Conservation (phyloP, 2,888 invertebrate species). For the Diaperis boleti region DNA sequence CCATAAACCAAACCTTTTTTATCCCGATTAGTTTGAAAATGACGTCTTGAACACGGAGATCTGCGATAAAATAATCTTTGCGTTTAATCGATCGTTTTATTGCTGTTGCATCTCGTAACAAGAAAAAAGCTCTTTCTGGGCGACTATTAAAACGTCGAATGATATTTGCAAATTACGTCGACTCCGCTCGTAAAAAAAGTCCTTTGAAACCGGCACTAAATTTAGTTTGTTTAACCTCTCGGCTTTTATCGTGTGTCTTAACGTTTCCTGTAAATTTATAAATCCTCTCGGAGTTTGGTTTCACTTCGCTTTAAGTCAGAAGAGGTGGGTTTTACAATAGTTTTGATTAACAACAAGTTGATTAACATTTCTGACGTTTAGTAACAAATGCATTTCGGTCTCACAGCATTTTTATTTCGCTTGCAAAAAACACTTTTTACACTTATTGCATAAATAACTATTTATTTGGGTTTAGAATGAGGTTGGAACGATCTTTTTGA, state of each 20-base stretch:
- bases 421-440: no score
- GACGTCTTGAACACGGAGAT: slow-evolving; percentile 3
- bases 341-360: no score
- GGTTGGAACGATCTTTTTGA: no score
- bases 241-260: slow-evolving; percentile 33
- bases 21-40: slow-evolving; percentile 13
- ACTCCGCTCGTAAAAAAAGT: slow-evolving; percentile 19
- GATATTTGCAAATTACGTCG: slow-evolving; percentile 28
- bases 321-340: slow-evolving; percentile 45
- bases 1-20: slow-evolving; percentile 16
- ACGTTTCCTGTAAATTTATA: slow-evolving; percentile 41
- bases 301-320: slow-evolving; percentile 46
- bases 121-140: background rate
- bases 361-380: no score
- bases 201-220: slow-evolving; percentile 9
- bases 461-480: no score
- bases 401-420: no score
- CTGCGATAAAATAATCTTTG: background rate
- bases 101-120: background rate
- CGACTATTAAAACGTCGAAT: slow-evolving; percentile 32
- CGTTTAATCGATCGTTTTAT: background rate
- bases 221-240: slow-evolving; percentile 18
- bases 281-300: slow-evolving; percentile 43
- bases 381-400: no score
- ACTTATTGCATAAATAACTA: no score